Base-by-base conservation (phyloP, 2,797 vertebrate species). In the Tachyglossus aculeatus region DNA sequence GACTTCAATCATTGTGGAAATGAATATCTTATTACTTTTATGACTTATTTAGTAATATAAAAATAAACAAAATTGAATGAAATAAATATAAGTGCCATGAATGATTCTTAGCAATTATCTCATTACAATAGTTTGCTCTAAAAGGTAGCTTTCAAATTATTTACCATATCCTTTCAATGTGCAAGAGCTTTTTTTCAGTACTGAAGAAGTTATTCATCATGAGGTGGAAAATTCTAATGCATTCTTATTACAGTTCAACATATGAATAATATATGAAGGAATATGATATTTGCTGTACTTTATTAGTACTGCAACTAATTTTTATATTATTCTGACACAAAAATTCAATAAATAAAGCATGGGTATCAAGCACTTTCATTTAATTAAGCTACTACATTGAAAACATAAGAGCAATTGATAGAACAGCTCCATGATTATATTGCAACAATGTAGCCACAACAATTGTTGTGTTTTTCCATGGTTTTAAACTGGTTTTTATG, bases 291-390 rank as follows among this genome's bases (percentile, higher is more conserved):
- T 81, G 44, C n/a, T 22, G 54, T 47, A 40, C 54, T 81, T 88
- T 77, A 85, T 82, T 87, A 63, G 69, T 71, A 44, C 21, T 0
- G 5, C 79, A 88, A 80, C 41, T 77, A 56, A 83, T 74, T 77
- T 82, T 78, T 74, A 36, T 56, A 76, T 85, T 75, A 48, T 67
- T 79, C 16, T 79, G 25, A 19, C 34, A 71, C 1, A 0, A 83
- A 86, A 77, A 56, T 19, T 59, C 38, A 62, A 74, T 87, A 89
- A 88, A 90, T 86, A 86, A 87, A 79, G 24, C 24, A 71, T 77
- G 66, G 81, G 74, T 77, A 55, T 65, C 52, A 67, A 62, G 29
- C 44, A 40, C 24, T 55, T 76, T 85, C 27, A 84, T 61, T 84
- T 88, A 88, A 89, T 88, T 88, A 90, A 88, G 80, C 27, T 43